These are phyloP conservation scores for Stegodyphus dumicola DNA, from an alignment of 1,140 invertebrate genomes.

Conservation along the genomic window DNA sequence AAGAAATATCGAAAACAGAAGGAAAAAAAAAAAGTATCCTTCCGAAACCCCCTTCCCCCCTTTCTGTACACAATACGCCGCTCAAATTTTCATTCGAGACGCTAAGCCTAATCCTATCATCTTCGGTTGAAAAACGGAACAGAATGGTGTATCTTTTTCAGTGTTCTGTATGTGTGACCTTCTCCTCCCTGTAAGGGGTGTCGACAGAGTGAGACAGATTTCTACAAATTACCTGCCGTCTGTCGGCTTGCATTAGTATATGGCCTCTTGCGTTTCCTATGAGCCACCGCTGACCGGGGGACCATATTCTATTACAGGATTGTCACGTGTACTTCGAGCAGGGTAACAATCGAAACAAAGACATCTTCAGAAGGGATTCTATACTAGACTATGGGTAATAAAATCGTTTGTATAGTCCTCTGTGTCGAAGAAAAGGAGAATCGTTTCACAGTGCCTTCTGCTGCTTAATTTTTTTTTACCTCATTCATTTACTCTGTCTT, in stretches of 20 bases:
- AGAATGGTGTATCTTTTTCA: conserved; percentile 57
- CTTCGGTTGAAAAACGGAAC: conserved; percentile 35
- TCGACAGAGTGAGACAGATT: conserved; percentile 31
- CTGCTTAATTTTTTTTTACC: too few species aligned
- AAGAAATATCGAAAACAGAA: conserved; percentile 1
- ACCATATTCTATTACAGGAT: not conserved
- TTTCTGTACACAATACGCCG: conserved; percentile 37
- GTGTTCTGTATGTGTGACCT: not conserved
- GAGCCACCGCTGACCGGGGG: not conserved
- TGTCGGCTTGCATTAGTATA: conserved; percentile 38
- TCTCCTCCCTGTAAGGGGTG: conserved; percentile 19
- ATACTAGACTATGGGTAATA: too few species aligned
- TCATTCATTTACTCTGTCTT: too few species aligned
- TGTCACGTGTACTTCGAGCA: not conserved
- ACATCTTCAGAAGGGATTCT: too few species aligned
- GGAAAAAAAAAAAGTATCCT: not conserved
- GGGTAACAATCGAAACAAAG: too few species aligned
- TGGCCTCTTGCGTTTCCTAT: not conserved
- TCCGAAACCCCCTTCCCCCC: not conserved
- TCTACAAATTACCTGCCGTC: conserved; percentile 58
- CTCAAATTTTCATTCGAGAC: conserved; percentile 44
- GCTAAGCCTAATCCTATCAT: conserved; percentile 53
- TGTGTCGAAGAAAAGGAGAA: too few species aligned
- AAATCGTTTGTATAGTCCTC: too few species aligned
- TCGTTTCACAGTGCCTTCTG: too few species aligned